Conservation (phyloP, 2,797 vertebrate genomes). For the Chelidonichthys spinosus region DNA sequence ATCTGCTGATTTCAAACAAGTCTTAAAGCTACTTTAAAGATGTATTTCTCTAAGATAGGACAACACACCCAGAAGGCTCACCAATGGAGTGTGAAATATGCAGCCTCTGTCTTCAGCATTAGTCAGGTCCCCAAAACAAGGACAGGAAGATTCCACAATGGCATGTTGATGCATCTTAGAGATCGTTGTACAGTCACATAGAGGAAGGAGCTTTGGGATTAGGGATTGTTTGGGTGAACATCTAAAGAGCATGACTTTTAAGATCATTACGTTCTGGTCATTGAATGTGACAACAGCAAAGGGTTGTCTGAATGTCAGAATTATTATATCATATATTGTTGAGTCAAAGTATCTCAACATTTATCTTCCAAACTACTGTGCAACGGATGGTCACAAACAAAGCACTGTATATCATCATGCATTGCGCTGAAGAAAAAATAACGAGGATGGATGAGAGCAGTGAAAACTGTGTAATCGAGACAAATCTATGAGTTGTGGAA, state of each 20-base stretch:
- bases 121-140: not conserved
- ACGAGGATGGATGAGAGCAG: too few species aligned
- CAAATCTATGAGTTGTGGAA: too few species aligned
- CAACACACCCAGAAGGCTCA: not conserved
- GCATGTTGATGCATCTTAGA: not conserved
- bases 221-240: not conserved
- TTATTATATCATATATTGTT: too few species aligned
- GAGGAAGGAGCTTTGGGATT: not conserved
- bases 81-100: not conserved
- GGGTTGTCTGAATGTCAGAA: too few species aligned
- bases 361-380: too few species aligned
- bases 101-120: conserved; percentile 1
- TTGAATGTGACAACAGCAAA: not conserved
- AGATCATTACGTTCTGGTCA: not conserved
- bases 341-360: too few species aligned
- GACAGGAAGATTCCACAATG: not conserved
- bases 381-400: too few species aligned
- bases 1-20: not conserved
- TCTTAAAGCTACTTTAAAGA: not conserved
- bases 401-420: too few species aligned
- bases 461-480: too few species aligned
- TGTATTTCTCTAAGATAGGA: not conserved
- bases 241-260: not conserved
- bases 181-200: not conserved
- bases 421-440: too few species aligned